Evolutionary conservation across 2,888 invertebrate genomes (phyloP).

Genomic region (Spilarctia lutea): DNA sequence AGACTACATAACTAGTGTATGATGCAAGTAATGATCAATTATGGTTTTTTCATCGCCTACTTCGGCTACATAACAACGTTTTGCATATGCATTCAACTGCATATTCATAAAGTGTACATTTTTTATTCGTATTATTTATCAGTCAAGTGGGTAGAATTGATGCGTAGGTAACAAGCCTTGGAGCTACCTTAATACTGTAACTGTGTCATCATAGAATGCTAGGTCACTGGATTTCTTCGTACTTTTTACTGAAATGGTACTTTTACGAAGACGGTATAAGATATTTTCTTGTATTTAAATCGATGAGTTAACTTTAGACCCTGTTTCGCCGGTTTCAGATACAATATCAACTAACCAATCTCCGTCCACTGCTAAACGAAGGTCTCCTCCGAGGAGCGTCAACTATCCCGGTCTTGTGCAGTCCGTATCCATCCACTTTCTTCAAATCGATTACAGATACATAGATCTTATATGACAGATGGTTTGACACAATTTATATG

Average conservation of each 20-base stretch:
- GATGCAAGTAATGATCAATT: slow-evolving; percentile 43
- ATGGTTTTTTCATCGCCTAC: slow-evolving; percentile 48
- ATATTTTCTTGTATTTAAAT: neutral
- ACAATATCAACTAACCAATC: too few relatives aligned
- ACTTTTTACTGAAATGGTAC: neutral
- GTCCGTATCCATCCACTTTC: too few relatives aligned
- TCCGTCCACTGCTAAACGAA: too few relatives aligned
- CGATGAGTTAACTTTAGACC: too few relatives aligned
- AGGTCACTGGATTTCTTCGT: neutral
- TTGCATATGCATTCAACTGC: slow-evolving; percentile 44
- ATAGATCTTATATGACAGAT: neutral
- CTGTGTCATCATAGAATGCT: neutral
- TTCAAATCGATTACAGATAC: too few relatives aligned
- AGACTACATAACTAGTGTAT: slow-evolving; percentile 36
- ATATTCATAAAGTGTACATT: slow-evolving; percentile 37
- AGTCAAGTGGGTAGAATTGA: slow-evolving; percentile 6
- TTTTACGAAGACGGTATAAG: neutral
- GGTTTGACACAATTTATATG: too few relatives aligned
- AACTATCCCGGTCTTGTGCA: too few relatives aligned
- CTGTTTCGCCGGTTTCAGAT: too few relatives aligned
- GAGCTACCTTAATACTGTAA: neutral
- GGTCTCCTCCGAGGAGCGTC: too few relatives aligned
- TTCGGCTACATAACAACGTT: slow-evolving; percentile 31
- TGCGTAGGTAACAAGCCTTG: slow-evolving; percentile 2
- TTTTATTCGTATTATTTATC: neutral